Conservation (phyloP, 2,113 vertebrate species). For the Mystacornis crossleyi region DNA sequence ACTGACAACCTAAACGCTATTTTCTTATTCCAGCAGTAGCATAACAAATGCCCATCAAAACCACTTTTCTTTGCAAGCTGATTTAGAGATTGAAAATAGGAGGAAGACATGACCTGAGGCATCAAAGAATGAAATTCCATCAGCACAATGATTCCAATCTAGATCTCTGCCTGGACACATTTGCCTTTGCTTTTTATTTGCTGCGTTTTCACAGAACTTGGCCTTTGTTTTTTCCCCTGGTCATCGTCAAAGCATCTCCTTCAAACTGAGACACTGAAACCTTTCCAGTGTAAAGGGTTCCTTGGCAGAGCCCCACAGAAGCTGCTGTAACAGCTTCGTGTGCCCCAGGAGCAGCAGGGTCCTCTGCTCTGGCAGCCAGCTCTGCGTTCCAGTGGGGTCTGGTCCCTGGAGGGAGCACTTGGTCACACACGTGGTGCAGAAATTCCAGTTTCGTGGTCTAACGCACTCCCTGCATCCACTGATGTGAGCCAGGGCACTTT, state of each 20-base stretch:
- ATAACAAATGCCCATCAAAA: constrained; percentile 14
- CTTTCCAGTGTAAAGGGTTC: not conserved
- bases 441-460: not conserved
- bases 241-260: not conserved
- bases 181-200: constrained; percentile 20
- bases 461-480: not conserved
- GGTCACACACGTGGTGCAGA: not conserved
- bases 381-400: not conserved
- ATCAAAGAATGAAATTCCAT: constrained; percentile 28
- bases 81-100: not conserved
- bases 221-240: not conserved
- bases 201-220: not conserved
- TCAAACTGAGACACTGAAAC: not conserved
- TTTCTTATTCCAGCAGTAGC: not conserved
- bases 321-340: not conserved
- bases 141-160: not conserved
- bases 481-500: not conserved
- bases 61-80: not conserved
- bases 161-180: not conserved
- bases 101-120: not conserved
- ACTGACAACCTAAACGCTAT: not conserved
- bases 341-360: not conserved
- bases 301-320: not conserved
- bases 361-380: not conserved
- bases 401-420: not conserved